Evolutionary conservation across 2,113 vertebrate species (phyloP).

Genomic region (Lepisosteus osseus): DNA sequence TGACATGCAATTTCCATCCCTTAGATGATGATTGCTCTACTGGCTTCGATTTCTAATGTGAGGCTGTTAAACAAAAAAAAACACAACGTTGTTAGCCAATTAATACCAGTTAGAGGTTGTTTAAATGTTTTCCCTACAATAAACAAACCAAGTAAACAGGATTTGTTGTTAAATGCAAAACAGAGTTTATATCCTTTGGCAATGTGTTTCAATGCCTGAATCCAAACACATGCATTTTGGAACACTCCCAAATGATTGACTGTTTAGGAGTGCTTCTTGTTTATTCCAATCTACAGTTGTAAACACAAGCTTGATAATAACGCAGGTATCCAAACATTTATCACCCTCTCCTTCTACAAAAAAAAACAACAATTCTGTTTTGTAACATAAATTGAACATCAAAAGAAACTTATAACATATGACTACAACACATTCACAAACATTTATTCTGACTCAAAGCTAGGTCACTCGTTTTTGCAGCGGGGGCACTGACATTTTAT

Average conservation of each 20-base stretch:
- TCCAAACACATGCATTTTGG: not conserved
- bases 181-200: not conserved
- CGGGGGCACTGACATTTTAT: too few relatives aligned
- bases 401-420: too few relatives aligned
- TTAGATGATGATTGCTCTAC: conserved; percentile 17
- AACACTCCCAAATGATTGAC: not conserved
- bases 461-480: too few relatives aligned
- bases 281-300: not conserved
- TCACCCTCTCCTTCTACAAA: too few relatives aligned
- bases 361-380: too few relatives aligned
- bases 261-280: too few relatives aligned
- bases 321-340: too few relatives aligned
- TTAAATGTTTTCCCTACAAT: conserved; percentile 18
- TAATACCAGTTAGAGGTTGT: conserved; percentile 24
- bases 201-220: not conserved
- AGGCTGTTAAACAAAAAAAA: conserved; percentile 23
- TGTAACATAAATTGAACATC: too few relatives aligned
- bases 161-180: conserved; percentile 14
- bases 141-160: conserved; percentile 10
- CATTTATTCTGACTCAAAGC: too few relatives aligned
- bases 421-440: too few relatives aligned
- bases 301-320: not conserved
- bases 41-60: conserved; percentile 2
- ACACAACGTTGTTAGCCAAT: conserved; percentile 24
- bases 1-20: conserved; percentile 21